A percentile compares a stretch with the other conserved stretches of the same genome.
These are phyloP conservation scores for Malacoctenus gilli DNA, from an alignment of 2,797 vertebrate genomes.

Conservation along the genomic window DNA sequence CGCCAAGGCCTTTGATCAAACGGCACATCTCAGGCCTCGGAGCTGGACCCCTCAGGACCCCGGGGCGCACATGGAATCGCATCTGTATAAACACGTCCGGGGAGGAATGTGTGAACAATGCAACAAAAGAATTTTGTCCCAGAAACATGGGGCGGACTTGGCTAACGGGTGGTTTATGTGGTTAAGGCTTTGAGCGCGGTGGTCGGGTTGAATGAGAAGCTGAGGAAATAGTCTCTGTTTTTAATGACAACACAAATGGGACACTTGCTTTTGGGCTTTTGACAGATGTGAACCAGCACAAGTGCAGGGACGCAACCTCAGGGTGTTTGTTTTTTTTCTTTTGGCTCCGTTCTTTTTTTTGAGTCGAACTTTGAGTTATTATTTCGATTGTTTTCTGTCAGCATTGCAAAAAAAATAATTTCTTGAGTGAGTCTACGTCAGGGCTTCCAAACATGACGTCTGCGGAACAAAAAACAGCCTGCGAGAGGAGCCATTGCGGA, in stretches of 20 bases:
- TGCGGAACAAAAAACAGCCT: too few relatives aligned
- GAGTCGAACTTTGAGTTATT: too few relatives aligned
- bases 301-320: too few relatives aligned
- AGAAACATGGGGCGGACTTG: slow-evolving; percentile 64
- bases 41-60: slow-evolving; percentile 76
- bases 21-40: slow-evolving; percentile 85
- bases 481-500: too few relatives aligned
- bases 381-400: too few relatives aligned
- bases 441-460: too few relatives aligned
- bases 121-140: slow-evolving; percentile 87
- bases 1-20: slow-evolving; percentile 94
- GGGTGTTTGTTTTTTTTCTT: background rate
- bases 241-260: slow-evolving; percentile 70
- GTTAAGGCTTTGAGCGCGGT: slow-evolving; percentile 69
- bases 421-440: too few relatives aligned
- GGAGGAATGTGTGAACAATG: slow-evolving; percentile 89
- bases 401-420: too few relatives aligned
- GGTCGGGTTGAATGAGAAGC: slow-evolving; percentile 69
- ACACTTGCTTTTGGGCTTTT: slow-evolving; percentile 56
- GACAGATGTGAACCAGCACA: slow-evolving; percentile 47
- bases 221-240: slow-evolving; percentile 74
- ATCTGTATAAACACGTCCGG: slow-evolving; percentile 98
- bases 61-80: slow-evolving; percentile 87
- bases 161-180: slow-evolving; percentile 72
- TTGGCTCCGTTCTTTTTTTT: too few relatives aligned